phyloP scores from a whole-genome alignment of 2,113 vertebrate genomes.

The Clupea harengus region DNA sequence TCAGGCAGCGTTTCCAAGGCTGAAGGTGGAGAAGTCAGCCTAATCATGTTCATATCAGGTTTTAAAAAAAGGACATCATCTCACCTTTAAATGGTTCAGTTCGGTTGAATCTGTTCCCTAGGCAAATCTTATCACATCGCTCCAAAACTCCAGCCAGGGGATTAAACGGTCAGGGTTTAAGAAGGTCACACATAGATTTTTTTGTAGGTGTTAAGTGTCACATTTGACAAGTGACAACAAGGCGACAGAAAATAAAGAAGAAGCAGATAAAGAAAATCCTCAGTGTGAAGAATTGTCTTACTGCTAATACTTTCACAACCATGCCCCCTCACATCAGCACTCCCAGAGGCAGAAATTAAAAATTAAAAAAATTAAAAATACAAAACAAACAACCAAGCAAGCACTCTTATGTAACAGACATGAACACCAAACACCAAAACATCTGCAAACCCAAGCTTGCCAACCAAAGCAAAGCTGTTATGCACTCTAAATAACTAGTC shows the following conservation, averaged over 20 bases:
- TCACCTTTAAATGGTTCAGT: constrained; percentile 14
- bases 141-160: neutral
- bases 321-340: neutral
- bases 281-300: neutral
- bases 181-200: constrained; percentile 2
- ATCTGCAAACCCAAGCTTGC: neutral
- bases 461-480: neutral
- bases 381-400: too few relatives aligned
- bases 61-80: neutral
- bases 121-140: neutral
- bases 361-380: too few relatives aligned
- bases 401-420: neutral
- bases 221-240: neutral
- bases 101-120: neutral
- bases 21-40: neutral
- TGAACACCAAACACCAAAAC: neutral
- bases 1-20: neutral
- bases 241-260: too few relatives aligned
- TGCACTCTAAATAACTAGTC: neutral
- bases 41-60: neutral
- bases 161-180: constrained; percentile 19
- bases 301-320: neutral
- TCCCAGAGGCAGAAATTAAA: neutral
- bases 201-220: neutral
- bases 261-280: neutral